These are phyloP conservation scores for Corythaixoides concolor DNA, from an alignment of 2,113 vertebrate species.

Conservation along the genomic window DNA sequence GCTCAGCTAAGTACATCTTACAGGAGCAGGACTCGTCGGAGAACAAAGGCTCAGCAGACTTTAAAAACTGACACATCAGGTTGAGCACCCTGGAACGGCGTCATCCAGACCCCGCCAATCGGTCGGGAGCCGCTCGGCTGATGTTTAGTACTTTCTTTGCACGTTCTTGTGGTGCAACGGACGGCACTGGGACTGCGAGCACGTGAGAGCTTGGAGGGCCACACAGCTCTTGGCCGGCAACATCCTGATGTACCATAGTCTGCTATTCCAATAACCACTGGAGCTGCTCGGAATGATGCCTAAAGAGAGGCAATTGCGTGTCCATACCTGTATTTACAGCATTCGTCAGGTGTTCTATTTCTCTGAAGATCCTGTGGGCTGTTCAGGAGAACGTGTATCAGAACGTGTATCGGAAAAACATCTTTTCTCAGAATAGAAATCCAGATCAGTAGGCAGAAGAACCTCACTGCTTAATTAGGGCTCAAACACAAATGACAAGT, in stretches of 20 bases:
- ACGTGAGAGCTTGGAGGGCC: not conserved
- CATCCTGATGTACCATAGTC: no score
- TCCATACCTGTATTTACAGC: not conserved
- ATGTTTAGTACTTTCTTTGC: not conserved
- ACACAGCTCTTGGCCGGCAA: not conserved
- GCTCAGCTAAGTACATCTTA: not conserved
- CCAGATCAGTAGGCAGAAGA: not conserved
- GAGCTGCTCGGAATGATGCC: no score
- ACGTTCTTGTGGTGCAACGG: not conserved
- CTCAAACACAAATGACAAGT: not conserved
- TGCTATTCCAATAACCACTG: no score
- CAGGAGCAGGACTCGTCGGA: not conserved
- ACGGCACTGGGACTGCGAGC: not conserved
- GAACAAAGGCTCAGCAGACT: not conserved
- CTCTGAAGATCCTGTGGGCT: not conserved
- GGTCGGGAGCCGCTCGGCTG: not conserved
- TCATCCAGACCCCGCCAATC: not conserved
- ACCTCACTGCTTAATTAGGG: not conserved
- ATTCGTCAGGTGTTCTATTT: not conserved
- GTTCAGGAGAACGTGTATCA: not conserved
- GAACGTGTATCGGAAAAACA: not conserved
- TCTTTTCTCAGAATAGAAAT: not conserved
- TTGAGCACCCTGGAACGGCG: not conserved
- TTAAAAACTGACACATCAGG: not conserved
- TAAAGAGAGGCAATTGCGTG: not conserved